phyloP scores from a whole-genome alignment of 2,797 vertebrate species.

The Hirundo rustica region DNA sequence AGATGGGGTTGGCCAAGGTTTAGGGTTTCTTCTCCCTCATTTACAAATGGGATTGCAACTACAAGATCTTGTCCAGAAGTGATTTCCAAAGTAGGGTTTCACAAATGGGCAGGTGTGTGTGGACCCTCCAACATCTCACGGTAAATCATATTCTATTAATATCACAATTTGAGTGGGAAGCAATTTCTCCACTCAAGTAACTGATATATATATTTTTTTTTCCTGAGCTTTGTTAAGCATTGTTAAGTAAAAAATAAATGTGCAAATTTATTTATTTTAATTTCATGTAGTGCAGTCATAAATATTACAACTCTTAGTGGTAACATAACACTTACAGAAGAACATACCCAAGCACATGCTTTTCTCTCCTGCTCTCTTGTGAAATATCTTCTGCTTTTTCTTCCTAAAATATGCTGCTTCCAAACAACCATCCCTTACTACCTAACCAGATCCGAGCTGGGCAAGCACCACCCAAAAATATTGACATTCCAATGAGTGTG shows the following conservation, averaged over 20 bases:
- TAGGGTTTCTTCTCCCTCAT: not conserved
- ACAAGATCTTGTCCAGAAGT: not conserved
- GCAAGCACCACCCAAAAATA: not conserved
- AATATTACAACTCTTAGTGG: not conserved
- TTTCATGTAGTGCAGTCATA: constrained; percentile 3
- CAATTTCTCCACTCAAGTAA: not conserved
- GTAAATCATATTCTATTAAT: not conserved
- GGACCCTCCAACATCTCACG: not conserved
- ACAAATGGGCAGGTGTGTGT: not conserved
- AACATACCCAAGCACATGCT: not conserved
- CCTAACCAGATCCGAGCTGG: not conserved
- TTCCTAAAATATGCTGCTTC: not conserved
- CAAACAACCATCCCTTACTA: not conserved
- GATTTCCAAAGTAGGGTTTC: not conserved
- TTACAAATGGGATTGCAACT: not conserved
- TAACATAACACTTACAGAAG: not conserved
- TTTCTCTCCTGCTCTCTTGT: not conserved
- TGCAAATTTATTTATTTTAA: not conserved
- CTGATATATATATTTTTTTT: not conserved
- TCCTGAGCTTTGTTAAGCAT: not conserved
- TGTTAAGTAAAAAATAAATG: not conserved
- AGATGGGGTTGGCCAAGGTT: not conserved
- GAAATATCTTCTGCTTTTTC: not conserved
- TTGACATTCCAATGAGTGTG: constrained; percentile 24
- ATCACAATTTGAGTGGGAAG: not conserved